These are phyloP conservation scores for Chirona hameri DNA, from an alignment of 2,888 invertebrate species.

Conservation along the genomic window DNA sequence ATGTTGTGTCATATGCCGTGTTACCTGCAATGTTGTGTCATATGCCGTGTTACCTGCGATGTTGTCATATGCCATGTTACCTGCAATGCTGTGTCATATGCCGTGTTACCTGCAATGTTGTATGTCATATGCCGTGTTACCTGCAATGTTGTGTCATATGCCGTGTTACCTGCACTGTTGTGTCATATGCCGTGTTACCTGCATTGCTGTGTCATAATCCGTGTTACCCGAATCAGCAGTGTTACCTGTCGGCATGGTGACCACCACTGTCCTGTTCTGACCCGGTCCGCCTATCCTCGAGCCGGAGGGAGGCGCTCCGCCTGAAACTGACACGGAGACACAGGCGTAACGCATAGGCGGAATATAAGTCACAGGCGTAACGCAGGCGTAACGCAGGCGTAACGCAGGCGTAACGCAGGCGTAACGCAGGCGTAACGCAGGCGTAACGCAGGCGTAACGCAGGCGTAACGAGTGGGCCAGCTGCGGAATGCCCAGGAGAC, in stretches of 20 bases:
- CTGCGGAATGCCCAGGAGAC: no score
- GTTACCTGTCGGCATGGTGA: slow-evolving; percentile 8
- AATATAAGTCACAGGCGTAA: not conserved
- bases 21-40: no score
- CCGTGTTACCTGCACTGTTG: not conserved
- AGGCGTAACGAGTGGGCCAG: no score
- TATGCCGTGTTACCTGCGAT: no score
- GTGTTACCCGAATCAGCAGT: not conserved
- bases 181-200: not conserved
- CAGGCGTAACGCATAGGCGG: not conserved
- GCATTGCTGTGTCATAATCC: no score
- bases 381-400: no score
- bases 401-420: not conserved
- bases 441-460: no score
- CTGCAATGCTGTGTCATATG: no score
- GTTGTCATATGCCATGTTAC: not conserved
- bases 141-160: not conserved
- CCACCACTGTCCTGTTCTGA: not conserved
- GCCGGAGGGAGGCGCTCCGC: not conserved
- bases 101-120: no score
- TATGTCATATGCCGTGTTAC: not conserved
- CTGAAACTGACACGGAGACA: not conserved
- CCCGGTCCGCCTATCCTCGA: not conserved
- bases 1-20: no score
- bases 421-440: not conserved